A percentile compares a stretch with the other conserved stretches of the same genome.
Evolutionary conservation across 2,797 vertebrate genomes (phyloP).

Genomic region (Prionace glauca): DNA sequence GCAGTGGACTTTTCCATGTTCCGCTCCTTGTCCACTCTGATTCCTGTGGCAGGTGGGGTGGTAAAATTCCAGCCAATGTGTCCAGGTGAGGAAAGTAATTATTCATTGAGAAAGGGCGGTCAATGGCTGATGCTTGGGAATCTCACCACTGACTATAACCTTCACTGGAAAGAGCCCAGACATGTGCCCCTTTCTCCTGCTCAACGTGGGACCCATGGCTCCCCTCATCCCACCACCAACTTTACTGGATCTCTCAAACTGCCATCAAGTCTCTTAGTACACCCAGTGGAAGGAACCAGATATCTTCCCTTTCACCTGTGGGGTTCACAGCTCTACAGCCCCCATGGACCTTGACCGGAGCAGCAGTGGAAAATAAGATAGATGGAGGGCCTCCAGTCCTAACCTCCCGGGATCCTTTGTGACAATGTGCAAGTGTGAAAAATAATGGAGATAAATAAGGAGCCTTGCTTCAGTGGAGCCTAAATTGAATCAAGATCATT

Average conservation of each 20-base stretch:
- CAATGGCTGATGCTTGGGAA: background rate
- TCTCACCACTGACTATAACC: background rate
- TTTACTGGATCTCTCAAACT: background rate
- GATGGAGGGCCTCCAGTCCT: background rate
- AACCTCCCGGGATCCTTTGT: background rate
- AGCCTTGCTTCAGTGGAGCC: background rate
- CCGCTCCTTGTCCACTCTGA: too few species aligned
- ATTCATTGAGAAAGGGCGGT: background rate
- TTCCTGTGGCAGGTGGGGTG: too few species aligned
- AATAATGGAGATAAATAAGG: slow-evolving; percentile 13
- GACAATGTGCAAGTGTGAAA: background rate
- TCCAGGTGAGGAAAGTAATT: too few species aligned
- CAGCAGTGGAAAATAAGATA: background rate
- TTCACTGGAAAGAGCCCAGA: background rate
- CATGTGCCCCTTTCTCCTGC: too few species aligned
- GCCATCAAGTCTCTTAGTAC: background rate
- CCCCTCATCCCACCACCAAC: background rate
- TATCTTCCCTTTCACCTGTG: background rate
- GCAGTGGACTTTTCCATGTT: too few species aligned
- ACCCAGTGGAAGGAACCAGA: background rate
- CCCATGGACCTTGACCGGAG: background rate
- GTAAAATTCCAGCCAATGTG: too few species aligned
- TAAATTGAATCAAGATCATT: background rate
- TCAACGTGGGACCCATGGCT: too few species aligned
- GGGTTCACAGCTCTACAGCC: background rate